phyloP scores from a whole-genome alignment of 2,888 invertebrate genomes.

The Unio pictorum region DNA sequence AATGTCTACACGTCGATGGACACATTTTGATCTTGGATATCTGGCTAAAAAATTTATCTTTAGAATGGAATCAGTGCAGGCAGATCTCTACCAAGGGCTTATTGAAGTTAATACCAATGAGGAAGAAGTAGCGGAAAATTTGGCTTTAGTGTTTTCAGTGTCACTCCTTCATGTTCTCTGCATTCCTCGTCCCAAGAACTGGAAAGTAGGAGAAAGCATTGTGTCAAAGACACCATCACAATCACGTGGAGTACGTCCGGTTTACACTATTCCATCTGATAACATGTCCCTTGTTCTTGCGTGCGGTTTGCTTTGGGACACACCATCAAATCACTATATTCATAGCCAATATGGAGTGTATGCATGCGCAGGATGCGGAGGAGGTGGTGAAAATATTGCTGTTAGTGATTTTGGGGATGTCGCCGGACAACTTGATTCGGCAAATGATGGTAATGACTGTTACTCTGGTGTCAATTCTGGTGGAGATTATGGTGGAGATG shows the following conservation, averaged over 20 bases:
- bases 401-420: slow-evolving; percentile 5
- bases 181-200: slow-evolving; percentile 68
- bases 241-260: slow-evolving; percentile 4
- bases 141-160: slow-evolving; percentile 71
- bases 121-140: slow-evolving; percentile 70
- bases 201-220: slow-evolving; percentile 33
- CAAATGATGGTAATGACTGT: slow-evolving; percentile 3
- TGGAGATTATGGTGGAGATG: slow-evolving; percentile 1
- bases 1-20: slow-evolving; percentile 33
- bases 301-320: slow-evolving; percentile 68
- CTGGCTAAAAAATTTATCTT: slow-evolving; percentile 35
- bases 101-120: slow-evolving; percentile 40
- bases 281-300: slow-evolving; percentile 68
- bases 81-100: slow-evolving; percentile 55
- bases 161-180: slow-evolving; percentile 72
- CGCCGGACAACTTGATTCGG: neutral
- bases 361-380: slow-evolving; percentile 5
- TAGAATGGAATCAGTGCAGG: slow-evolving; percentile 34
- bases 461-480: neutral
- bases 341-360: slow-evolving; percentile 20
- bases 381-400: neutral
- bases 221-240: neutral
- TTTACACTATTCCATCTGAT: slow-evolving; percentile 45
- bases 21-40: slow-evolving; percentile 38
- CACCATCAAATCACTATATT: slow-evolving; percentile 60